phyloP scores from a whole-genome alignment of 2,113 vertebrate species.

The Platichthys flesus region DNA sequence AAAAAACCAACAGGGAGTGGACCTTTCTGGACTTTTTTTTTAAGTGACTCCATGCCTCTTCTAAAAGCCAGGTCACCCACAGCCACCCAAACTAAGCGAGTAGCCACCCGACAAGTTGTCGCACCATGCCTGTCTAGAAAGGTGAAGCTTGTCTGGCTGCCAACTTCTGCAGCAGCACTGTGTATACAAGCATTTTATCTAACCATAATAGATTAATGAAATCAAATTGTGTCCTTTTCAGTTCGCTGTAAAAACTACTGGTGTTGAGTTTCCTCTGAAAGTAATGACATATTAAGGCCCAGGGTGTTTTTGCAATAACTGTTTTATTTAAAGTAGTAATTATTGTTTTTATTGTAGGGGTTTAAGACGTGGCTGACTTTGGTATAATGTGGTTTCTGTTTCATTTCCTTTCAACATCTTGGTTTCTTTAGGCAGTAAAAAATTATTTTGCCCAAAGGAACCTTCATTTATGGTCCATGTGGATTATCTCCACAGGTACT shows the following conservation, averaged over 20 bases:
- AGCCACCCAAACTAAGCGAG: slow-evolving; percentile 16
- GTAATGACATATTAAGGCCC: not conserved
- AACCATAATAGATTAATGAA: slow-evolving; percentile 15
- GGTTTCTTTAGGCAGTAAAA: not conserved
- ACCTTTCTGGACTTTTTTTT: slow-evolving; percentile 54
- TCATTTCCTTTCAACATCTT: not conserved
- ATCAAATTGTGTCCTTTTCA: not conserved
- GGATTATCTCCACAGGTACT: no score
- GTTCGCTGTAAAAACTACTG: not conserved
- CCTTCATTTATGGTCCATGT: no score
- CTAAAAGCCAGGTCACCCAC: slow-evolving; percentile 39
- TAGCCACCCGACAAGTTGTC: not conserved
- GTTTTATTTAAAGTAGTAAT: slow-evolving; percentile 10
- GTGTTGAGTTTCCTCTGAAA: not conserved
- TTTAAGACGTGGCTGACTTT: not conserved
- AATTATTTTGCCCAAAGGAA: no score
- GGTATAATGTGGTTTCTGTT: not conserved
- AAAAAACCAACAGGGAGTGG: slow-evolving; percentile 47
- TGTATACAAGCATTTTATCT: not conserved
- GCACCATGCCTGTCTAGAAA: slow-evolving; percentile 60
- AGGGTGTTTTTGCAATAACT: not conserved
- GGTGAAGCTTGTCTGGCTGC: not conserved
- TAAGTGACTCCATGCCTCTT: slow-evolving; percentile 28
- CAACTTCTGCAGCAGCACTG: not conserved
- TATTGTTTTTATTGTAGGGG: slow-evolving; percentile 3